These are phyloP conservation scores for Seriola aureovittata DNA, from an alignment of 2,113 vertebrate genomes.

Conservation along the genomic window DNA sequence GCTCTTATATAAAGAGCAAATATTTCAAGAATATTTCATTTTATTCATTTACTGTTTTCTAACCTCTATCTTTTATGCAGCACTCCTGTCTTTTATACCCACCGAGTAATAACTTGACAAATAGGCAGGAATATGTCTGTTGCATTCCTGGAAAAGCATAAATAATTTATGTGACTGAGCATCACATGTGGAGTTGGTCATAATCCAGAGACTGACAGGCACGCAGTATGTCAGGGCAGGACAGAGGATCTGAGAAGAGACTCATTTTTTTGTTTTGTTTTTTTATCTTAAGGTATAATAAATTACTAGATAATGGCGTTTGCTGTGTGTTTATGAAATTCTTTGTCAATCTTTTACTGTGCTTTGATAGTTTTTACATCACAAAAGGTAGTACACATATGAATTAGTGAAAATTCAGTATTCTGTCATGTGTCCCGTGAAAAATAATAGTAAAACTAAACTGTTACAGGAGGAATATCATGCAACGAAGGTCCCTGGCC, in stretches of 20 bases:
- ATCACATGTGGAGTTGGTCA: slow-evolving; percentile 47
- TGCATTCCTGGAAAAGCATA: slow-evolving; percentile 60
- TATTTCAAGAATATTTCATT: slow-evolving; percentile 41
- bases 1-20: slow-evolving; percentile 36
- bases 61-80: slow-evolving; percentile 28
- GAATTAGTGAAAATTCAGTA: too few relatives aligned
- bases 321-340: slow-evolving; percentile 29
- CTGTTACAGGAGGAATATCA: background rate
- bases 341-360: background rate
- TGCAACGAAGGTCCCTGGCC: background rate
- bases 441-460: background rate
- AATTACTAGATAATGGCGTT: slow-evolving; percentile 35
- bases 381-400: too few relatives aligned
- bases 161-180: slow-evolving; percentile 62
- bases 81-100: slow-evolving; percentile 29
- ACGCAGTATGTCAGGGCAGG: slow-evolving; percentile 5
- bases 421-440: slow-evolving; percentile 6
- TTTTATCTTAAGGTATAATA: slow-evolving; percentile 10
- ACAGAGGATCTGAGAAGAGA: slow-evolving; percentile 15
- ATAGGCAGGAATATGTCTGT: slow-evolving; percentile 36
- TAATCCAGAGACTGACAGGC: slow-evolving; percentile 48
- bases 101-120: slow-evolving; percentile 13
- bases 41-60: slow-evolving; percentile 45
- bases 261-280: background rate
- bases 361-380: too few relatives aligned